phyloP scores from a whole-genome alignment of 2,113 vertebrate genomes.

The Corythaixoides concolor region DNA sequence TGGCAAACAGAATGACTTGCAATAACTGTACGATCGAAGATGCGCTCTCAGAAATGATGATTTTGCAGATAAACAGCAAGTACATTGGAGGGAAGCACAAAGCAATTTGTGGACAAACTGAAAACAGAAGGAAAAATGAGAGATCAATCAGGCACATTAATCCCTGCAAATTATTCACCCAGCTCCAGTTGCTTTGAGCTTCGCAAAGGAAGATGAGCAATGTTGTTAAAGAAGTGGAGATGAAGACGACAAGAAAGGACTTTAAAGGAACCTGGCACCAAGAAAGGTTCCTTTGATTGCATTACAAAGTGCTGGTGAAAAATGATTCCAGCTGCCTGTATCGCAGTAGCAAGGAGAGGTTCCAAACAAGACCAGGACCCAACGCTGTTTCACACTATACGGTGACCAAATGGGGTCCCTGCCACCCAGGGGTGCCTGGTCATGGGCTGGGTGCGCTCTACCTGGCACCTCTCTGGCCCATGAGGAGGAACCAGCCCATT shows the following conservation, averaged over 20 bases:
- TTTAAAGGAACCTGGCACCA: conserved; percentile 3
- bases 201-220: conserved; percentile 20
- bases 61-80: conserved; percentile 56
- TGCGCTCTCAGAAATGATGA: conserved; percentile 35
- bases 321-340: background rate
- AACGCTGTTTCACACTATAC: accelerated
- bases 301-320: background rate
- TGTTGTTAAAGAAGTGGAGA: conserved; percentile 31
- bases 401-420: background rate
- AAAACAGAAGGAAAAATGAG: background rate
- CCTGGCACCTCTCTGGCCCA: background rate
- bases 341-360: background rate
- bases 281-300: conserved; percentile 25
- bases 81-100: background rate
- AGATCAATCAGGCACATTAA: conserved; percentile 27
- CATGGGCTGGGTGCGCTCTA: background rate
- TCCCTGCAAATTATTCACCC: conserved; percentile 34
- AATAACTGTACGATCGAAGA: conserved; percentile 21
- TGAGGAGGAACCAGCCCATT: background rate
- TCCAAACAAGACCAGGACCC: background rate
- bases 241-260: conserved; percentile 40
- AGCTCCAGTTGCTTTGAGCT: conserved; percentile 1
- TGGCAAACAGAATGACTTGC: conserved; percentile 21
- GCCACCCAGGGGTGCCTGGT: background rate
- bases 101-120: conserved; percentile 13